Percentiles rank a stretch among this genome's conserved stretches.
Evolutionary conservation across 2,113 vertebrate genomes (phyloP).

Genomic region (Macquaria australasica): DNA sequence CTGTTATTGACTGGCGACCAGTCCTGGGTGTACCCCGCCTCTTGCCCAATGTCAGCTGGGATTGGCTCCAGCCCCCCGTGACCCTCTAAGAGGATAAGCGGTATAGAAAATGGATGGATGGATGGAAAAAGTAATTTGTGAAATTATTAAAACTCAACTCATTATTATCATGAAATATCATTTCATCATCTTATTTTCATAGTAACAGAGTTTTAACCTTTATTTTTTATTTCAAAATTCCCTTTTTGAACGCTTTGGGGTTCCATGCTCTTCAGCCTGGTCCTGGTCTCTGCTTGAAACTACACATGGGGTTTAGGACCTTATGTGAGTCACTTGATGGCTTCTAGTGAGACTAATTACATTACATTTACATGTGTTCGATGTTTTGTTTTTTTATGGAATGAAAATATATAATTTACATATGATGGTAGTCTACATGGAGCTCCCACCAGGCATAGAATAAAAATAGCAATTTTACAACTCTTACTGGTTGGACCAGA

Average conservation of each 20-base stretch:
- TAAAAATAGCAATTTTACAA: background rate
- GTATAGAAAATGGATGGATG: too few species aligned
- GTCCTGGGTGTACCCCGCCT: too few species aligned
- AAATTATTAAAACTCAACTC: too few species aligned
- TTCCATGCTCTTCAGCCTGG: background rate
- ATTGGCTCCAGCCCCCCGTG: too few species aligned
- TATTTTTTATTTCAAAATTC: background rate
- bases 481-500: background rate
- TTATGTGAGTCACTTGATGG: background rate
- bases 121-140: too few species aligned
- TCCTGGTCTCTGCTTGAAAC: background rate
- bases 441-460: conserved; percentile 18
- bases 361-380: conserved; percentile 25
- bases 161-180: too few species aligned
- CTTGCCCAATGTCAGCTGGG: too few species aligned
- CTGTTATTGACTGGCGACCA: too few species aligned
- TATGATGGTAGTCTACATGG: conserved; percentile 9
- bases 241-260: background rate
- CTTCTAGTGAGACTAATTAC: background rate
- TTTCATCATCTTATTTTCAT: too few species aligned
- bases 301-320: conserved; percentile 6
- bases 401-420: conserved; percentile 15
- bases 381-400: background rate
- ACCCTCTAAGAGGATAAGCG: too few species aligned
- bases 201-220: too few species aligned